These are phyloP conservation scores for Neogale vison DNA, from an alignment of 2,113 vertebrate species.

Conservation along the genomic window DNA sequence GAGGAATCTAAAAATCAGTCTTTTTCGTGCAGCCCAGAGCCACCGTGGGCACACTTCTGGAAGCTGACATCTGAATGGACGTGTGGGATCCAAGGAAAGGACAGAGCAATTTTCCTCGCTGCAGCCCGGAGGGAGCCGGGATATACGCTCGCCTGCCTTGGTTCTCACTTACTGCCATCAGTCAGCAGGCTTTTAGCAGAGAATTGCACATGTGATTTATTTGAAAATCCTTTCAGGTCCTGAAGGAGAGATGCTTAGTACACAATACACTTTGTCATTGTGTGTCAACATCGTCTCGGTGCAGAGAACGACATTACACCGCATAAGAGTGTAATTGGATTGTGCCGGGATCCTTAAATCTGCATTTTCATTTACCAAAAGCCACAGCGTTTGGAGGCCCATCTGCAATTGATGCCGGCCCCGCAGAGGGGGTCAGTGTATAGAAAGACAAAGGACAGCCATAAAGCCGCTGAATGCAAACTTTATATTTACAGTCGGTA, in stretches of 20 bases:
- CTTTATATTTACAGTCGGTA: slow-evolving; percentile 82
- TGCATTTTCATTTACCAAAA: slow-evolving; percentile 28
- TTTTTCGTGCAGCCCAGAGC: background rate
- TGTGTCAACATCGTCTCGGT: background rate
- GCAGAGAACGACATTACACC: background rate
- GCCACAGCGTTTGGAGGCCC: background rate
- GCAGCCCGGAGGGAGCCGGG: background rate
- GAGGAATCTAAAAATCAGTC: no score
- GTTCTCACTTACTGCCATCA: background rate
- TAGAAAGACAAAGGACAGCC: slow-evolving; percentile 54
- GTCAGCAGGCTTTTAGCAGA: background rate
- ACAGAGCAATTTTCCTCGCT: fast-evolving
- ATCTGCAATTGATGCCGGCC: fast-evolving
- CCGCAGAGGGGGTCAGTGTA: background rate
- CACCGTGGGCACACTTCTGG: fast-evolving
- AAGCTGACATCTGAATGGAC: background rate
- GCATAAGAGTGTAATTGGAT: slow-evolving; percentile 15
- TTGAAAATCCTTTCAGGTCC: slow-evolving; percentile 46
- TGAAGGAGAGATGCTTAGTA: slow-evolving; percentile 31
- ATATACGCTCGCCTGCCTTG: fast-evolving
- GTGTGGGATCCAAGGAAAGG: background rate
- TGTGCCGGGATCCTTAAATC: slow-evolving; percentile 45
- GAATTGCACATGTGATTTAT: background rate
- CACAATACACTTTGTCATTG: background rate
- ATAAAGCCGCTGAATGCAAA: slow-evolving; percentile 78